Conservation (phyloP, 2,797 vertebrate genomes). For the Cyprinella venusta region DNA sequence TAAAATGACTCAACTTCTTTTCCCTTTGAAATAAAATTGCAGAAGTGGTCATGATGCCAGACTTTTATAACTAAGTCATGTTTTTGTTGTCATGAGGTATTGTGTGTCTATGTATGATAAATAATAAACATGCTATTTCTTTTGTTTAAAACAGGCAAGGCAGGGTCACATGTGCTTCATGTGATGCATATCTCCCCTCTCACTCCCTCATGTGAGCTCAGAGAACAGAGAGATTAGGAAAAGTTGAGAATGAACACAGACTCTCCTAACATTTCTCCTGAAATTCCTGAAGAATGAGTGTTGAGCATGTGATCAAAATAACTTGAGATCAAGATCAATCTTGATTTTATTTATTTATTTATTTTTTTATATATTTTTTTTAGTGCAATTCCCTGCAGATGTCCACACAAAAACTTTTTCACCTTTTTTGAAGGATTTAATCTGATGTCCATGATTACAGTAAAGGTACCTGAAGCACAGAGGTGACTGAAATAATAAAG, state of each 20-base stretch:
- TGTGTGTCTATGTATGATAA: background rate
- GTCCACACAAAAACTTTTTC: background rate
- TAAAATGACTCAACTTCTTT: background rate
- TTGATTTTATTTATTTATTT: too few species aligned
- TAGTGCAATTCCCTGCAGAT: too few species aligned
- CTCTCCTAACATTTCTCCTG: slow-evolving; percentile 1
- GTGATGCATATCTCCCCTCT: slow-evolving; percentile 36
- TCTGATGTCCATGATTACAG: slow-evolving; percentile 10
- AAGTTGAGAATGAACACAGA: background rate
- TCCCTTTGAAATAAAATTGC: background rate
- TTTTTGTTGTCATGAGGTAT: background rate
- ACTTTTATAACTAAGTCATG: background rate
- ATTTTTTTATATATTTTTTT: too few species aligned
- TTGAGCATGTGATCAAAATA: slow-evolving; percentile 24
- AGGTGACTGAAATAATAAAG: slow-evolving; percentile 7
- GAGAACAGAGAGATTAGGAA: slow-evolving; percentile 30
- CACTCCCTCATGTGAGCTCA: slow-evolving; percentile 26
- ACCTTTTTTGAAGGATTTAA: background rate
- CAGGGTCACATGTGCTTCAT: slow-evolving; percentile 45
- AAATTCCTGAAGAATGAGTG: background rate
- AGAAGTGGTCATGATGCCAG: slow-evolving; percentile 5
- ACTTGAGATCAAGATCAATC: too few species aligned
- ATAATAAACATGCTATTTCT: background rate
- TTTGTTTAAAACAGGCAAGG: background rate
- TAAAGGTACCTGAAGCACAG: background rate